Base-by-base conservation (phyloP, 2,888 invertebrate species). In the Synergus japonicus region DNA sequence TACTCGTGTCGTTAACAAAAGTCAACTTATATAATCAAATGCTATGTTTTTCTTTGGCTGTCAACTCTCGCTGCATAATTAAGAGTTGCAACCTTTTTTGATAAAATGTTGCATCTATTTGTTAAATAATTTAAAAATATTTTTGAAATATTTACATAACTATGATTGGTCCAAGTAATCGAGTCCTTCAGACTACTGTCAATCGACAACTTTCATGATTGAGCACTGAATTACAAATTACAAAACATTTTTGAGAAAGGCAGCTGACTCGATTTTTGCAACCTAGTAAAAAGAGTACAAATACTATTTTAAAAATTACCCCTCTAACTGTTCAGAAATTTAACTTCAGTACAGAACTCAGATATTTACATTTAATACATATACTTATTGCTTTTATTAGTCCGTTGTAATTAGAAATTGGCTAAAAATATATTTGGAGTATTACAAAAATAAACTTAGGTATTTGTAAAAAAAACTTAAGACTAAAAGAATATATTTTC, bases 261-360 rank as follows among this genome's bases (percentile, higher is more conserved):
- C 67, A 46, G 22, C 18, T 67, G 67, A 67, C 46, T 67, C 46
- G 67, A 67, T 69, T 29, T 69, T 69, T 69, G 69, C 49, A 69
- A 49, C 49, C 37, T 49, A 44, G 66, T 66, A 66, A 66, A 66
- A 66, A 66, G 18, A 44, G 43, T 66, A 66, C 12, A 66, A 54
- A 69, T 13, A 49, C 15, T 4, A 9, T 22, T 29, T 69, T 69
- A 15, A 69, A 37, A 49, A 37, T 29, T 69, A 12, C 0, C 49
- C 29, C 13, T 15, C 29, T 15, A 49, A 13, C 69, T 69, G 46
- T 49, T 15, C 12, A 29, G 22, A 69, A 22, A 29, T 69, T 13
- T 22, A 69, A 69, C 8, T 69, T 69, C 69, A 69, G 46, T 69
- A 49, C 29, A 37, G 44, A 69, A 46, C 29, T 49, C 46, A 69